phyloP scores from a whole-genome alignment of 2,888 invertebrate genomes.

The Amphipyra berbera region DNA sequence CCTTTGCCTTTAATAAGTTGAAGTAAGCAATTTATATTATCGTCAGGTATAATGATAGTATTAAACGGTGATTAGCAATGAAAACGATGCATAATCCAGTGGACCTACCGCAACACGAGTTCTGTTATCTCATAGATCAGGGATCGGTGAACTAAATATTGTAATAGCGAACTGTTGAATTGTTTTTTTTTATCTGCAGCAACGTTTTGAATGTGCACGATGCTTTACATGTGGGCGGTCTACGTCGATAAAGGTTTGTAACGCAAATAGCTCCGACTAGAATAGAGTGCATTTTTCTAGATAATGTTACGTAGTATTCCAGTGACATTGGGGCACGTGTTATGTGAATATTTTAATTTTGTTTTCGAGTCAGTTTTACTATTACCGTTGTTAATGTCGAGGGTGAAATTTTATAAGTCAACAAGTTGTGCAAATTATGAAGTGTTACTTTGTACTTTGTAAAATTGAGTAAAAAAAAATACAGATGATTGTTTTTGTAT shows the following conservation, averaged over 20 bases:
- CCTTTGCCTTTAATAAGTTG: constrained; percentile 32
- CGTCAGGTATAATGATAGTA: constrained; percentile 26
- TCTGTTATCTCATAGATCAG: constrained; percentile 61
- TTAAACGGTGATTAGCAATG: constrained; percentile 52
- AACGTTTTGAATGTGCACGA: constrained; percentile 28
- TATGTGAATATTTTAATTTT: constrained; percentile 4
- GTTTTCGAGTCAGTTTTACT: neutral
- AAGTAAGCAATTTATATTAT: constrained; percentile 34
- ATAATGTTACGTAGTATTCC: constrained; percentile 24
- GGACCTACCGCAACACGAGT: constrained; percentile 68
- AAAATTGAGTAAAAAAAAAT: constrained; percentile 1
- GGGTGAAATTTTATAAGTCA: neutral
- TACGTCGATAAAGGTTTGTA: constrained; percentile 44
- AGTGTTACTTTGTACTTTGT: constrained; percentile 5
- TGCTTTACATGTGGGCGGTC: constrained; percentile 40
- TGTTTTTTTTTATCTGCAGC: constrained; percentile 40
- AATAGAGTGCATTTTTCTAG: constrained; percentile 52
- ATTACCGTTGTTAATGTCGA: neutral
- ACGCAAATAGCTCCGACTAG: constrained; percentile 47
- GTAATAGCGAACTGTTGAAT: constrained; percentile 24
- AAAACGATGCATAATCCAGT: constrained; percentile 60
- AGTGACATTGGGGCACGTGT: constrained; percentile 30
- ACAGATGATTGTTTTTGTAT: neutral
- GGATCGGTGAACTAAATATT: constrained; percentile 49
- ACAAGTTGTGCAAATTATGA: neutral